Evolutionary conservation across 1,140 invertebrate species (phyloP).

Genomic region (Lepidurus apus): DNA sequence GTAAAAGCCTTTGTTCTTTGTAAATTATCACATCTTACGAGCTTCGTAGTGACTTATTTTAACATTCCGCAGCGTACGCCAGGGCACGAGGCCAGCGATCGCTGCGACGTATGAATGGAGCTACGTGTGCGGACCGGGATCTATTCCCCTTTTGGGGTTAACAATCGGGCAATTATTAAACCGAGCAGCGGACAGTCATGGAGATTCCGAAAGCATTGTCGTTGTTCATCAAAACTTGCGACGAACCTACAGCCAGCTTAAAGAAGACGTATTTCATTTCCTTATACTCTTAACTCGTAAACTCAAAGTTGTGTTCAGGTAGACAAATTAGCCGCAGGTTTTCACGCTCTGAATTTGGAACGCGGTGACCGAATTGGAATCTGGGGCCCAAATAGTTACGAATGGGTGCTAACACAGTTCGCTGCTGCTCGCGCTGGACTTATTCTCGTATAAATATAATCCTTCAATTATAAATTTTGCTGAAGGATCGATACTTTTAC

Average conservation of each 20-base stretch:
- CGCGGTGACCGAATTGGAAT: slow-evolving; percentile 78
- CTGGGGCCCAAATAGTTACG: slow-evolving; percentile 77
- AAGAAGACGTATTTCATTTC: slow-evolving; percentile 51
- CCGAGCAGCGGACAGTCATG: slow-evolving; percentile 51
- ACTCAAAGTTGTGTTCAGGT: slow-evolving; percentile 48
- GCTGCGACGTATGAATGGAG: slow-evolving; percentile 34
- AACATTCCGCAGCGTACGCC: neutral
- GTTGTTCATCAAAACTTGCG: slow-evolving; percentile 56
- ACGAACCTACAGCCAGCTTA: slow-evolving; percentile 57
- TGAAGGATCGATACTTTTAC: slow-evolving; percentile 30
- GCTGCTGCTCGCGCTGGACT: slow-evolving; percentile 75
- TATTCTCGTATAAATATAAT: slow-evolving; percentile 58
- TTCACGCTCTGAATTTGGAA: slow-evolving; percentile 67
- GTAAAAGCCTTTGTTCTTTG: neutral
- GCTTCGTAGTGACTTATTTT: neutral
- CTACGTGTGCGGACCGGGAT: slow-evolving; percentile 49
- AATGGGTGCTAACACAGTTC: slow-evolving; percentile 74
- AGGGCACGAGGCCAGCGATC: neutral
- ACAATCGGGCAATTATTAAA: slow-evolving; percentile 60
- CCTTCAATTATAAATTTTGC: neutral
- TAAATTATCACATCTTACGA: neutral
- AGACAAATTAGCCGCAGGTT: slow-evolving; percentile 72
- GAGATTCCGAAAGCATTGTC: slow-evolving; percentile 54
- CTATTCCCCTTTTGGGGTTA: slow-evolving; percentile 52
- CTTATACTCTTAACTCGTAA: neutral